These are phyloP conservation scores for Drosophila busckii DNA, from an alignment of 1,140 invertebrate species.

Conservation along the genomic window DNA sequence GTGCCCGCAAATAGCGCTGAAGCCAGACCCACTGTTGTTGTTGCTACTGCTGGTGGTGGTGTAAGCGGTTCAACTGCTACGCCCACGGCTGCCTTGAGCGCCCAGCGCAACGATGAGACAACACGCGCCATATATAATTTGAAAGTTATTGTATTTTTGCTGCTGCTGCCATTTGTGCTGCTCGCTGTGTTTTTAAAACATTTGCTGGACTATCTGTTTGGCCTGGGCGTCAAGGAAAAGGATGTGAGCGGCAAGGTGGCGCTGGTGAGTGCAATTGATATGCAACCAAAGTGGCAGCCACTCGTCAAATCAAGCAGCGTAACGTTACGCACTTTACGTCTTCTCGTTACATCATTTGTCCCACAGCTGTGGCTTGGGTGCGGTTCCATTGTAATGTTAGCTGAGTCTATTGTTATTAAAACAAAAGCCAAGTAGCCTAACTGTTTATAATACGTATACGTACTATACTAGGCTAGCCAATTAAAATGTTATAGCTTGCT, in stretches of 20 bases:
- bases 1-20: conserved; percentile 5
- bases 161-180: conserved; percentile 58
- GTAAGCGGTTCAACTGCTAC: too few species aligned
- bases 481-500: too few species aligned
- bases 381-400: conserved; percentile 30
- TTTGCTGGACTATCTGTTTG: conserved; percentile 68
- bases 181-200: conserved; percentile 68
- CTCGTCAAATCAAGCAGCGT: conserved; percentile 16
- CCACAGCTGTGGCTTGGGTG: conserved; percentile 36
- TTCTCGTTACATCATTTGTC: conserved; percentile 26
- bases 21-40: conserved; percentile 7
- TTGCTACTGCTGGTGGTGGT: conserved; percentile 25
- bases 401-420: conserved; percentile 39
- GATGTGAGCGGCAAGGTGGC: conserved; percentile 74
- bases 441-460: too few species aligned
- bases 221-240: conserved; percentile 63
- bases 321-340: conserved; percentile 59
- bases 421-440: conserved; percentile 36
- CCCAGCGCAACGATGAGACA: conserved; percentile 64
- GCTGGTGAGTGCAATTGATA: conserved; percentile 54
- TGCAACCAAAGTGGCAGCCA: conserved; percentile 1
- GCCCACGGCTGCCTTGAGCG: conserved; percentile 31
- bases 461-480: too few species aligned
- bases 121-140: conserved; percentile 63
- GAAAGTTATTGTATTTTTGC: conserved; percentile 57